Percentiles rank a stretch among this genome's conserved stretches.
Conservation (phyloP, 2,113 vertebrate genomes). For the Lota lota region DNA sequence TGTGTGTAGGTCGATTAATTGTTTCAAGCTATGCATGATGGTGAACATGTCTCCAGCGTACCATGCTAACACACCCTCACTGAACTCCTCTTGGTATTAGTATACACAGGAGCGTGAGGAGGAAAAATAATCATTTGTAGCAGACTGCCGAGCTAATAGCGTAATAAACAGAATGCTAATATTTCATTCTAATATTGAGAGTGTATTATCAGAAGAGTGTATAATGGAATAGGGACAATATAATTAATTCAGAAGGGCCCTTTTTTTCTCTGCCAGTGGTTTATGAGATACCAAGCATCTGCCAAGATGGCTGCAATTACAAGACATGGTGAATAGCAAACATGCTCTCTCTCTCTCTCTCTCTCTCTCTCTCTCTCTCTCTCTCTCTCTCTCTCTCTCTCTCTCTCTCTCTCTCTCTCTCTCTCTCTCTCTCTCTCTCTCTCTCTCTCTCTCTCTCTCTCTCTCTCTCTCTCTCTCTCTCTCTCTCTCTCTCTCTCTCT, state of each 20-base stretch:
- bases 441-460: too few species aligned
- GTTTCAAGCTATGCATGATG: neutral
- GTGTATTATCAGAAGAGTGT: constrained; percentile 21
- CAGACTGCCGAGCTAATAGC: constrained; percentile 22
- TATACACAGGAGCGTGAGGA: constrained; percentile 9
- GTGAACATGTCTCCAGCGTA: neutral
- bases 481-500: too few species aligned
- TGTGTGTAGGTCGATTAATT: neutral
- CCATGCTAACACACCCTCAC: neutral
- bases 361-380: neutral
- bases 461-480: too few species aligned
- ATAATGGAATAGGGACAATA: constrained; percentile 16
- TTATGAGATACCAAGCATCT: constrained; percentile 16
- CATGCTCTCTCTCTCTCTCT: neutral
- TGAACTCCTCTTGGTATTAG: constrained; percentile 17
- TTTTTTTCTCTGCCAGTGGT: constrained; percentile 21
- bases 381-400: too few species aligned
- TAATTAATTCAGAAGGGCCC: constrained; percentile 26
- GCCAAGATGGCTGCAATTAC: constrained; percentile 31
- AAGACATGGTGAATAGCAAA: constrained; percentile 1
- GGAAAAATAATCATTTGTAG: constrained; percentile 5
- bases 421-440: too few species aligned
- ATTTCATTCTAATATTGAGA: constrained; percentile 25
- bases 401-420: too few species aligned
- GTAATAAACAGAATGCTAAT: constrained; percentile 26